A percentile compares a stretch with the other conserved stretches of the same genome.
phyloP scores from a whole-genome alignment of 1,140 invertebrate species.

The Pogonomyrmex barbatus region DNA sequence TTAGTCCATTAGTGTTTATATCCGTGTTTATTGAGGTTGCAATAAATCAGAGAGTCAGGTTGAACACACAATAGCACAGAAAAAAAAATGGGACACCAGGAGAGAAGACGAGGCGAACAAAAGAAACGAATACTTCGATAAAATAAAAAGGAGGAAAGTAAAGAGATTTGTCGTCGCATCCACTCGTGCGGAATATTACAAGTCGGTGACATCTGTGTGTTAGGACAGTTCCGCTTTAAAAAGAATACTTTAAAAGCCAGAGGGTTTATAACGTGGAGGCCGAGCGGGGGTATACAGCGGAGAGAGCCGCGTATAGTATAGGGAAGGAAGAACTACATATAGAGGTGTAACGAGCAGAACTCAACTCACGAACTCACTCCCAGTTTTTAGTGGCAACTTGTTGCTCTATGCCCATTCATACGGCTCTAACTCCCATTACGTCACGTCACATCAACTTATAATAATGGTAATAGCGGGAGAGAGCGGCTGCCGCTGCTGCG shows the following conservation, averaged over 20 bases:
- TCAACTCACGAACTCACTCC: conserved; percentile 87
- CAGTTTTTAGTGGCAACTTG: conserved; percentile 87
- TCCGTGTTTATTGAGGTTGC: neutral
- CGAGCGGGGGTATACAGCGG: conserved; percentile 79
- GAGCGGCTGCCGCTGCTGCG: conserved; percentile 47
- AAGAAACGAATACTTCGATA: neutral
- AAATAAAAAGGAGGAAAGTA: conserved; percentile 28
- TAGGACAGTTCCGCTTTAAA: conserved; percentile 86
- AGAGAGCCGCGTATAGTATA: conserved; percentile 81
- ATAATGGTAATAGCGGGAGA: conserved; percentile 84
- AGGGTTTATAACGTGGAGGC: conserved; percentile 85
- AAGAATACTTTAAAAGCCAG: conserved; percentile 87
- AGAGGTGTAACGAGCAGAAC: conserved; percentile 87
- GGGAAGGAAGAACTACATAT: conserved; percentile 87
- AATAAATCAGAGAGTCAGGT: neutral
- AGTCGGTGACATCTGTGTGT: conserved; percentile 83
- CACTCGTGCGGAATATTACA: conserved; percentile 80
- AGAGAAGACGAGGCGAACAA: neutral
- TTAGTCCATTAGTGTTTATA: no score
- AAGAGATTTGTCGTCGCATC: conserved; percentile 47
- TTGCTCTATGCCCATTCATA: conserved; percentile 86
- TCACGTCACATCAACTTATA: conserved; percentile 86
- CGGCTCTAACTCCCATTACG: conserved; percentile 86
- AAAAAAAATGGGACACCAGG: neutral
- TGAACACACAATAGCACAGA: neutral